These are phyloP conservation scores for Ephialtes manifestator DNA, from an alignment of 2,888 invertebrate genomes.

Conservation along the genomic window DNA sequence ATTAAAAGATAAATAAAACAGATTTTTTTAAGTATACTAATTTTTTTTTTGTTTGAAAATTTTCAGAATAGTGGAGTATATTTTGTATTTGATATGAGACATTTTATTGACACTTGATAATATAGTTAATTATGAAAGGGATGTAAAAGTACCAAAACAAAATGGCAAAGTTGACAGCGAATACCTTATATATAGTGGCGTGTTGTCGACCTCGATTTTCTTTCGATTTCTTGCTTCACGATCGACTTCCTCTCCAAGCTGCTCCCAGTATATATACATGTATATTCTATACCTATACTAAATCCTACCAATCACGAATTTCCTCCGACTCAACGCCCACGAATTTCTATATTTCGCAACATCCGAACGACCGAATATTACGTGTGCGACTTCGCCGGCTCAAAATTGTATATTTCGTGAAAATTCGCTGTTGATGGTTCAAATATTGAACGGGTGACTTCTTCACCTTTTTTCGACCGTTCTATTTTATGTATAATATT, in stretches of 20 bases:
- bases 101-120: too few species aligned
- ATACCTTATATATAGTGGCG: background rate
- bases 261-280: background rate
- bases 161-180: background rate
- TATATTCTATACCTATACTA: background rate
- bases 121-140: too few species aligned
- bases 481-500: too few species aligned
- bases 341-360: constrained; percentile 17
- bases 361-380: background rate
- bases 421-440: background rate
- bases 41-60: too few species aligned
- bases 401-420: background rate
- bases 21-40: too few species aligned
- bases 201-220: constrained; percentile 45
- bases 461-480: too few species aligned
- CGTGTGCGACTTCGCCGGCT: background rate
- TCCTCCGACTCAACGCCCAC: constrained; percentile 24
- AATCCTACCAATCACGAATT: constrained; percentile 59
- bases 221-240: constrained; percentile 41
- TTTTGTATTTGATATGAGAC: too few species aligned
- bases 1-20: too few species aligned
- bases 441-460: background rate
- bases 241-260: constrained; percentile 24
- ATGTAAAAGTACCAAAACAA: background rate
- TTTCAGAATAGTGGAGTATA: too few species aligned